Percentiles rank a stretch among this genome's conserved stretches.
These are phyloP conservation scores for Lamellibrachia satsuma DNA, from an alignment of 2,888 invertebrate species.

Conservation along the genomic window DNA sequence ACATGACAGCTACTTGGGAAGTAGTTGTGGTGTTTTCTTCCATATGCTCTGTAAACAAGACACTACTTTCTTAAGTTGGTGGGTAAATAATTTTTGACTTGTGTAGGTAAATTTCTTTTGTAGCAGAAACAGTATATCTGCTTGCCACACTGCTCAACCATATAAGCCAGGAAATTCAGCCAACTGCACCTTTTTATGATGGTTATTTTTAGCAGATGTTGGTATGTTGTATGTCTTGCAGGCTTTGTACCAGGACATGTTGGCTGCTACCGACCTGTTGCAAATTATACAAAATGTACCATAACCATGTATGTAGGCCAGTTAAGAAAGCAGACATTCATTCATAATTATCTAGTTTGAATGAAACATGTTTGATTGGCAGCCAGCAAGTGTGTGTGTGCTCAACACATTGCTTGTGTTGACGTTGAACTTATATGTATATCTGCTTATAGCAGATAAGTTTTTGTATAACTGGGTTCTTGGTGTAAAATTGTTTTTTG, in stretches of 20 bases:
- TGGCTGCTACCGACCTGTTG: background rate
- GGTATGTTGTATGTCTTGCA: constrained; percentile 11
- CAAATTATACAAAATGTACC: constrained; percentile 1
- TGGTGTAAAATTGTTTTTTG: background rate
- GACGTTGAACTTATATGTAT: background rate
- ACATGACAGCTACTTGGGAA: background rate
- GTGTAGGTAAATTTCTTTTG: background rate
- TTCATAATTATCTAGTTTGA: background rate
- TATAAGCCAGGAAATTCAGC: background rate
- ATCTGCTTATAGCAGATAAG: too few species aligned
- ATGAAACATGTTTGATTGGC: background rate
- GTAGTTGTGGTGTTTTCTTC: background rate
- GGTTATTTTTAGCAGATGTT: constrained; percentile 7
- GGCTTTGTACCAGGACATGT: background rate
- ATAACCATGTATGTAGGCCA: background rate
- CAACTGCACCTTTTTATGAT: background rate
- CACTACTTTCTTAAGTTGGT: background rate
- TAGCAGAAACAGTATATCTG: background rate
- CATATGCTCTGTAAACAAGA: background rate
- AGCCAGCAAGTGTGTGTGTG: background rate
- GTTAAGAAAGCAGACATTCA: background rate
- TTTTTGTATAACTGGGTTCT: too few species aligned
- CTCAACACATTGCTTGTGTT: background rate
- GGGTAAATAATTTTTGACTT: background rate
- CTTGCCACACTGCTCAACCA: background rate